phyloP scores from a whole-genome alignment of 2,888 invertebrate species.

The Erebia ligea region DNA sequence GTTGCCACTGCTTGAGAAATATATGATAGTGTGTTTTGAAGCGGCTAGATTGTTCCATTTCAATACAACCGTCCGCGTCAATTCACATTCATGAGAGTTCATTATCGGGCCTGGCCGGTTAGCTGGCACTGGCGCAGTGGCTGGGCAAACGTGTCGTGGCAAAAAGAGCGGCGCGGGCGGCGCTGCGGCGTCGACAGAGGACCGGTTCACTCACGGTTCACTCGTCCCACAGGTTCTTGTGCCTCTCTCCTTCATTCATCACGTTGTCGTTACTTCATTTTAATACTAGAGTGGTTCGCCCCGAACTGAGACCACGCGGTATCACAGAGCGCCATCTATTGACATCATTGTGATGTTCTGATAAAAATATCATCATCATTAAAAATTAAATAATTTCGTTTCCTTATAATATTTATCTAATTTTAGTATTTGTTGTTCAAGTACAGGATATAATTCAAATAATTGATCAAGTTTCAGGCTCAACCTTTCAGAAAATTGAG shows the following conservation, averaged over 20 bases:
- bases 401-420: too few species aligned
- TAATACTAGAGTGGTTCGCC: too few species aligned
- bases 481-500: too few species aligned
- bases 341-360: too few species aligned
- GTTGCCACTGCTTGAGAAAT: not conserved
- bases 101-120: conserved; percentile 45
- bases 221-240: conserved; percentile 69
- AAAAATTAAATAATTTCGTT: too few species aligned
- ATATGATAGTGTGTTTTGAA: not conserved
- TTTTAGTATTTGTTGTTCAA: too few species aligned
- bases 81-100: conserved; percentile 49
- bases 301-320: too few species aligned
- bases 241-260: conserved; percentile 55
- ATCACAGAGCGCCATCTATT: too few species aligned
- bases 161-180: conserved; percentile 51
- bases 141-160: conserved; percentile 48
- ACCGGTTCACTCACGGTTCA: conserved; percentile 58
- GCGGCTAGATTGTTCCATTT: conserved; percentile 36
- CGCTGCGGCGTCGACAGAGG: conserved; percentile 42
- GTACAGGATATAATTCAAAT: too few species aligned
- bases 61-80: conserved; percentile 41
- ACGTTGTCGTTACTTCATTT: conserved; percentile 27
- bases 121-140: conserved; percentile 34
- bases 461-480: too few species aligned
- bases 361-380: too few species aligned